Conservation (phyloP, 2,113 vertebrate species). For the Alces alces region DNA sequence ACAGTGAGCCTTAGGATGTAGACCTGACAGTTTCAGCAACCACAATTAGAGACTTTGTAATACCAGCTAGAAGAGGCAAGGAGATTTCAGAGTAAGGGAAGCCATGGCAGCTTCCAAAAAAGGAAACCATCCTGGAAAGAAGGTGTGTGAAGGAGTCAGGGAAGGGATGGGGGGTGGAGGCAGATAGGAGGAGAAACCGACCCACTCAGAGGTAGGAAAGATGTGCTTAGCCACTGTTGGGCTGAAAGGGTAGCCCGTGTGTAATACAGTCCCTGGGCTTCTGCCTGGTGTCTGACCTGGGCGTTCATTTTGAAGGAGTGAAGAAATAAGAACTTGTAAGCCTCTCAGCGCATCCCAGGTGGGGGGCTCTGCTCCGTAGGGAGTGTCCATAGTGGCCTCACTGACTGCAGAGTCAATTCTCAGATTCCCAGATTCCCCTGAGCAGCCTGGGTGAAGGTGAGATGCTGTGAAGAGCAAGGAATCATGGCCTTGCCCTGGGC, state of each 20-base stretch:
- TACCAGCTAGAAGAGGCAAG: neutral
- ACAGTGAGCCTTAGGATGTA: neutral
- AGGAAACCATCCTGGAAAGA: neutral
- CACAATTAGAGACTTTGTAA: neutral
- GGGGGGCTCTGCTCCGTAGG: neutral
- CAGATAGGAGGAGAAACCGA: neutral
- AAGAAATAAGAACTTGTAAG: neutral
- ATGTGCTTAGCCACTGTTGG: neutral
- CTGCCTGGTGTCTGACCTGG: neutral
- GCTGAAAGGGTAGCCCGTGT: neutral
- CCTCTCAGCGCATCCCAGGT: neutral
- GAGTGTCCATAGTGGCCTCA: neutral
- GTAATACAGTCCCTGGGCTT: neutral
- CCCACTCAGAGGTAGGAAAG: neutral
- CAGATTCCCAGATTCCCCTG: neutral
- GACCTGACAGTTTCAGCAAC: neutral
- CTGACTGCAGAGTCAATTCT: neutral
- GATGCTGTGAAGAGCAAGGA: neutral
- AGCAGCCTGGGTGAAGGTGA: neutral
- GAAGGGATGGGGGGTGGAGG: rapidly evolving
- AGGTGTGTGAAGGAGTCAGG: neutral
- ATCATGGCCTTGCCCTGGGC: neutral
- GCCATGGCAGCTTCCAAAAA: neutral
- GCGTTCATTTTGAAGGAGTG: neutral
- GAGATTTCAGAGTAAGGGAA: neutral